phyloP scores from a whole-genome alignment of 2,113 vertebrate species.

The Microtus ochrogaster region DNA sequence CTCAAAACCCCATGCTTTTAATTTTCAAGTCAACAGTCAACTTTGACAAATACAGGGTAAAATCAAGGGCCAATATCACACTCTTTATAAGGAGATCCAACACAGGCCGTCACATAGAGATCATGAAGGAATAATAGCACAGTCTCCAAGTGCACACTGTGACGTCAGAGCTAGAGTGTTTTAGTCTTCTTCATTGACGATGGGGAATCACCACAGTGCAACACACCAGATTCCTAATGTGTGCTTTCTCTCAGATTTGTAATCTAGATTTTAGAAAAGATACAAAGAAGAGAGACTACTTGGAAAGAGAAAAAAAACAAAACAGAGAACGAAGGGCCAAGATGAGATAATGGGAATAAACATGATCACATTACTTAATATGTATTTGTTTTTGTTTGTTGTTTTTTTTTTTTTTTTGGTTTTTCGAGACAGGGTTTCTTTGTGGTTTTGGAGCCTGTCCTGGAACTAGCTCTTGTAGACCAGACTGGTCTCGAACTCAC shows the following conservation, averaged over 20 bases:
- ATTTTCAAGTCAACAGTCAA: neutral
- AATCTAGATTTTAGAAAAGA: neutral
- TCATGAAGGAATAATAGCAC: neutral
- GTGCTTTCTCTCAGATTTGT: neutral
- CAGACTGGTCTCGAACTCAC: too few relatives aligned
- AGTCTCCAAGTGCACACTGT: neutral
- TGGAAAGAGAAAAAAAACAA: neutral
- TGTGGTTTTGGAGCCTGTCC: too few relatives aligned
- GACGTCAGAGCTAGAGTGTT: slow-evolving; percentile 57
- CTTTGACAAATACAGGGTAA: neutral
- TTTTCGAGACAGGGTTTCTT: too few relatives aligned
- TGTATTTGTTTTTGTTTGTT: neutral
- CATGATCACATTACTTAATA: neutral
- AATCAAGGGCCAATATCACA: neutral
- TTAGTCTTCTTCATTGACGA: neutral
- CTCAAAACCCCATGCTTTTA: neutral
- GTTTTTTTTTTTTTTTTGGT: too few relatives aligned
- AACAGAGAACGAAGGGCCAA: too few relatives aligned
- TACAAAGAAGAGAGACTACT: neutral
- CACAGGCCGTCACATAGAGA: neutral
- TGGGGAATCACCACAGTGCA: neutral
- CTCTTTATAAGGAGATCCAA: neutral
- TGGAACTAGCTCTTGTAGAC: too few relatives aligned
- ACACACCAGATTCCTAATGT: neutral
- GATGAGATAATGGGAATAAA: neutral